Conservation (phyloP, 2,113 vertebrate genomes). For the Trichomycterus rosablanca region DNA sequence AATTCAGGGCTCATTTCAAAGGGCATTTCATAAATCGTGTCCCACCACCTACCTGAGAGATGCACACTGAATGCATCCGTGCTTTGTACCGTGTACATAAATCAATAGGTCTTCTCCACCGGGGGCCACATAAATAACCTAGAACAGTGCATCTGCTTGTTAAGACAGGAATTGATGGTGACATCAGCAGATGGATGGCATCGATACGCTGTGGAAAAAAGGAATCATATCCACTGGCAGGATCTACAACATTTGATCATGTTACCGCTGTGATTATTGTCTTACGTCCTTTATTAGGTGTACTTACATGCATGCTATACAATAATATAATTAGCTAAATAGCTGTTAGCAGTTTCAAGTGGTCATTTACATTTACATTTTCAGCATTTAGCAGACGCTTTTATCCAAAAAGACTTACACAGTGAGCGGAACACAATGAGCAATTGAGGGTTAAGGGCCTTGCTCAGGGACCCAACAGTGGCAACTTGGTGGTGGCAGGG, state of each 20-base stretch:
- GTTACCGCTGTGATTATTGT: no score
- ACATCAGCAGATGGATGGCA: constrained; percentile 46
- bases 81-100: constrained; percentile 45
- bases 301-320: no score
- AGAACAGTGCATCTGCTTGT: constrained; percentile 47
- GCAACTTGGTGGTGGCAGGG: no score
- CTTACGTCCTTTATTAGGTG: no score
- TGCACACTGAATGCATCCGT: constrained; percentile 27
- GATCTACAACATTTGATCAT: constrained; percentile 1
- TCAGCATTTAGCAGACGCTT: no score
- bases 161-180: constrained; percentile 49
- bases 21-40: constrained; percentile 45
- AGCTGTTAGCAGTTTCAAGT: no score
- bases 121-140: constrained; percentile 51
- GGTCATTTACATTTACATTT: no score
- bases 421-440: no score
- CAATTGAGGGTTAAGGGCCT: no score
- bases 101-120: constrained; percentile 47
- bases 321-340: no score
- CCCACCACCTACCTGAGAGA: constrained; percentile 39
- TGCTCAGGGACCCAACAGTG: no score
- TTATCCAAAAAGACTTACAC: no score
- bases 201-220: not conserved
- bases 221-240: not conserved
- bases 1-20: constrained; percentile 55